These are phyloP conservation scores for Candoia aspera DNA, from an alignment of 2,113 vertebrate species.

Conservation along the genomic window DNA sequence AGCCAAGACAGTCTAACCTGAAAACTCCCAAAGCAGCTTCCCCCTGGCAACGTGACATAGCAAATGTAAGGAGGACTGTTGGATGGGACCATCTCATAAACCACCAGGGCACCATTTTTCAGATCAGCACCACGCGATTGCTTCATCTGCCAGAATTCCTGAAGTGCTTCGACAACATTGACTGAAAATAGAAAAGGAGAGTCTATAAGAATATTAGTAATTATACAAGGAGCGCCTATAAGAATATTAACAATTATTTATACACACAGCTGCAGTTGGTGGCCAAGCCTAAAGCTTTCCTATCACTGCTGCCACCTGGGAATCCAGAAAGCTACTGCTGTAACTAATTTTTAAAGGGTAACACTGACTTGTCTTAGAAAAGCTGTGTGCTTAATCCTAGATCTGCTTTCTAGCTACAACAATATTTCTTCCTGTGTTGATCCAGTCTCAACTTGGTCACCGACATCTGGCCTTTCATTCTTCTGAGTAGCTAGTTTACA, in stretches of 20 bases:
- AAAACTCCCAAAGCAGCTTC: conserved; percentile 98
- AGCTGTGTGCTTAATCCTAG: too few species aligned
- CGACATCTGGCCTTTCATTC: too few species aligned
- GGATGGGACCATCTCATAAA: conserved; percentile 97
- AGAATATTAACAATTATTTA: not conserved
- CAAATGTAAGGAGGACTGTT: conserved; percentile 94
- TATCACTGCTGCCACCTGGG: not conserved
- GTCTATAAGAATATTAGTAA: not conserved
- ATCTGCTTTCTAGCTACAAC: too few species aligned
- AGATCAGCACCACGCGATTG: conserved; percentile 92
- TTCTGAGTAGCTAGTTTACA: too few species aligned
- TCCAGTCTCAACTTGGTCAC: too few species aligned
- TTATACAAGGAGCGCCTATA: not conserved
- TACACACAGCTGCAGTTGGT: not conserved
- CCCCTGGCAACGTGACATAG: conserved; percentile 93
- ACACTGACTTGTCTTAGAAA: too few species aligned
- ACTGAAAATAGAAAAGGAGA: conserved; percentile 71
- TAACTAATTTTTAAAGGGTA: too few species aligned
- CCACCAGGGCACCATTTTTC: conserved; percentile 95
- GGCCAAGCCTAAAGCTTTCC: not conserved
- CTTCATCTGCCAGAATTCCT: conserved; percentile 99
- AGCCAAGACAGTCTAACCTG: conserved; percentile 77
- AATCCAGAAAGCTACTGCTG: not conserved
- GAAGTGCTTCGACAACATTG: conserved; percentile 96
- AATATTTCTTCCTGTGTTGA: too few species aligned